A percentile compares a stretch with the other conserved stretches of the same genome.
Evolutionary conservation across 2,797 vertebrate species (phyloP).

Genomic region (Rhinatrema bivittatum): DNA sequence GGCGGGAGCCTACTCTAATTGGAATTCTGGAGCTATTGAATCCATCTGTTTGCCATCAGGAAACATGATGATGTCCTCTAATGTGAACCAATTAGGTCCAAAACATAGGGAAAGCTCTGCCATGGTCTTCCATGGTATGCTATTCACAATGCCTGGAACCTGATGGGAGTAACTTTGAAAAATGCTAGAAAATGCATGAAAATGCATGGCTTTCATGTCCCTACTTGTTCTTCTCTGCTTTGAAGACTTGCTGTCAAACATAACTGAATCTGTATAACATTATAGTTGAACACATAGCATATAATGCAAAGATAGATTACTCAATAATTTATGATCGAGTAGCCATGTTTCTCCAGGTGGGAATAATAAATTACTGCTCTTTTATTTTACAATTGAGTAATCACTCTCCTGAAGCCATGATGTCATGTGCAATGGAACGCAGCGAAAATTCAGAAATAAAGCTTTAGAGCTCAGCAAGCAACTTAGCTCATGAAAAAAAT

Average conservation of each 20-base stretch:
- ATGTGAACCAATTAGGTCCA: no score
- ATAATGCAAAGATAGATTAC: constrained; percentile 4
- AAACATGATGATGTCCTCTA: no score
- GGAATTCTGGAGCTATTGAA: no score
- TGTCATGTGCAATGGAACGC: background rate
- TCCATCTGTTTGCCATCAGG: no score
- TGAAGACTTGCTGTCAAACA: constrained; percentile 6
- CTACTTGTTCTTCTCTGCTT: constrained; percentile 14
- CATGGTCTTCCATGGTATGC: no score
- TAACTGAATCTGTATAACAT: constrained; percentile 8
- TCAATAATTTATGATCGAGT: constrained; percentile 13
- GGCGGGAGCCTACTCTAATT: no score
- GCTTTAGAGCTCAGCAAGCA: background rate
- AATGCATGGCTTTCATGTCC: constrained; percentile 12
- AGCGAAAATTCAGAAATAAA: constrained; percentile 15
- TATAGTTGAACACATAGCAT: background rate
- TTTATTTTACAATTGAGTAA: constrained; percentile 15
- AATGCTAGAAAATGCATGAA: constrained; percentile 10
- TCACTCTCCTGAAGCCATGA: constrained; percentile 8
- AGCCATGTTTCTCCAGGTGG: constrained; percentile 6
- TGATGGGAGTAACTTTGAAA: background rate
- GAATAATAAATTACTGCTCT: constrained; percentile 21
- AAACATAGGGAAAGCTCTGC: no score
- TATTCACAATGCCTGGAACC: constrained; percentile 2
- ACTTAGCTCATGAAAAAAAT: constrained; percentile 3